Evolutionary conservation across 1,140 invertebrate species (phyloP).

Genomic region (Eupristina koningsbergeri): DNA sequence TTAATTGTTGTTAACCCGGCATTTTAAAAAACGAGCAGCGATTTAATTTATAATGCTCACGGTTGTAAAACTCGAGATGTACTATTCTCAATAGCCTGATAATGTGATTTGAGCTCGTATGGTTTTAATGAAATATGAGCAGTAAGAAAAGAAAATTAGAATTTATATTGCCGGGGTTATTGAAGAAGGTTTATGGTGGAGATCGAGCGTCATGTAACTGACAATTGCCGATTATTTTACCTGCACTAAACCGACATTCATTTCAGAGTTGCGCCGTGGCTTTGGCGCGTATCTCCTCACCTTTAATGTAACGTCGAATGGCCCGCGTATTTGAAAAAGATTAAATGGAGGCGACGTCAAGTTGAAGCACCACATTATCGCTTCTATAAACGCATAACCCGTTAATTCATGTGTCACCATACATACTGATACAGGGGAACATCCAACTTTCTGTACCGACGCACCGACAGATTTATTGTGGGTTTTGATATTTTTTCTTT

Average conservation of each 20-base stretch:
- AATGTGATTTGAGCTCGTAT: neutral
- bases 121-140: neutral
- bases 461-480: neutral
- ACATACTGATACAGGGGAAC: neutral
- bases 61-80: neutral
- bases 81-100: neutral
- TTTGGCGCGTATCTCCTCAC: neutral
- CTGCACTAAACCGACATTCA: conserved; percentile 3
- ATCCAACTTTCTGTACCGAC: conserved; percentile 6
- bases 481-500: neutral
- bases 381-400: conserved; percentile 12
- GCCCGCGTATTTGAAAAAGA: conserved; percentile 11
- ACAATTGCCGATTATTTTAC: conserved; percentile 21
- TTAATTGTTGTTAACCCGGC: too few species aligned
- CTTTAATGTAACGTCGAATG: neutral
- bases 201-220: neutral
- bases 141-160: neutral
- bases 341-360: conserved; percentile 14
- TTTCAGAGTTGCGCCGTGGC: neutral
- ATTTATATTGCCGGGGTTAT: neutral
- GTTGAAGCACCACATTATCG: conserved; percentile 17
- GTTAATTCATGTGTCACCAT: conserved; percentile 28
- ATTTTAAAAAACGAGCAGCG: too few species aligned
- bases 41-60: neutral
- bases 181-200: neutral